Evolutionary conservation across 1,140 invertebrate species (phyloP), one percentile per base, ranked within the genome.

Genomic region (Drosophila trapezifrons): DNA sequence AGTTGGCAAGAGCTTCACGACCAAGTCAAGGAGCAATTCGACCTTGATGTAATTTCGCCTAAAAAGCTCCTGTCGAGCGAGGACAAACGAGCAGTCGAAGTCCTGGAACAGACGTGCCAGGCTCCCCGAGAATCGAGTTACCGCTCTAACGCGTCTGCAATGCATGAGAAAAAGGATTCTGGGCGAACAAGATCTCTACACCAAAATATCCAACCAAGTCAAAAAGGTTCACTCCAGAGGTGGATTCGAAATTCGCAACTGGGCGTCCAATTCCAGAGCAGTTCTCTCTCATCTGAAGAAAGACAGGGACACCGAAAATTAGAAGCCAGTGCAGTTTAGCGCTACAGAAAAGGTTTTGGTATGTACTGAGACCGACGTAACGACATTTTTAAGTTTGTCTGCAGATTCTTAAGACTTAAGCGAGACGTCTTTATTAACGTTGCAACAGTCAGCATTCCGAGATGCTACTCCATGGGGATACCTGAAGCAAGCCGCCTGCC

Each of bases 331-430:
- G 7, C 32, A 35, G 32, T 35, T 35, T 12, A 12, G 32, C 2
- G 32, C 32, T 35, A 35, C 32, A 35, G 32, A 35, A 35, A 35
- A 35, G 32, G 32, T 42, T 9, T 42, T 15, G 15, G 38, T 42
- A 42, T 42, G 38, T 45, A 45, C 6, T 45, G 43, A 18, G 18
- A 45, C 18, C 43, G 18, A 20, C 43, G 20, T 45, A 45, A 45
- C 4, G 18, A 13, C 6, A 22, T 46, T 22, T 15, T 46, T 46
- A 46, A 22, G 13, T 22, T 46, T 3, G 20, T 46, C 15, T 22
- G 20, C 20, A 22, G 20, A 46, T 46, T 46, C 20, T 38, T 15
- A n/a, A 38, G 15, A 38, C 15, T 38, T 38, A 38, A n/a, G 15
- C 15, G 37, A 38, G 37, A 15, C 43, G 43, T 22, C 13, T 13